Evolutionary conservation across 2,888 invertebrate species (phyloP), one percentile per base, ranked within the genome.

Genomic region (Idaea biselata): DNA sequence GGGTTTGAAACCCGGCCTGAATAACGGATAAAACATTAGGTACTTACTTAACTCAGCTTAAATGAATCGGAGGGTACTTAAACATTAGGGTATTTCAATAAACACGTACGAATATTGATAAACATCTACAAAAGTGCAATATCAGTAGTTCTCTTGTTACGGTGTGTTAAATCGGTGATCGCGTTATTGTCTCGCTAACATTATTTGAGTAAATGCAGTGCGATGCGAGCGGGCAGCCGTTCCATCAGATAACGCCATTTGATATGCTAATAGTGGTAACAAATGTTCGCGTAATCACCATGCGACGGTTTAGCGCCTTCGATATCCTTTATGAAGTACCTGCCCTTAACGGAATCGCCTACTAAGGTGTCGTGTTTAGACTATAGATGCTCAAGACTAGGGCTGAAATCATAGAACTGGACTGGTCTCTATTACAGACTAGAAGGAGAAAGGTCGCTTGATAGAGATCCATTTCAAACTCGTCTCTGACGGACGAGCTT

Each of bases 231-330:
- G 76, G 71, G 80, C 79, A 80, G 83, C 81, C 83, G 84, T 84
- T 85, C 79, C 87, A 89, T 91, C 89, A 79, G 90, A 90, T 89
- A 89, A 86, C 75, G 68, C 72, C 82, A 79, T 86, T 88, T 89
- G 86, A 89, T 88, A 90, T 91, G 89, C 84, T 89, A 89, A 90
- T 89, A 82, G 80, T 70, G 74, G 81, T 80, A 80, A 84, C 88
- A 83, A 89, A 88, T 87, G 88, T 79, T 86, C 86, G 80, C 79
- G 83, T 86, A 89, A 91, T 88, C 83, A 85, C 81, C 80, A 78
- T 79, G 81, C 79, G 82, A 86, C 81, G 85, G 82, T 80, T 86
- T 86, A 83, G 80, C 87, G 80, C 82, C 79, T 74, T 75, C 78
- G 74, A 80, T 78, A 78, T 70, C 70, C 73, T 72, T 70, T 64